Evolutionary conservation across 2,888 invertebrate species (phyloP).

Genomic region (Helicoverpa assulta): DNA sequence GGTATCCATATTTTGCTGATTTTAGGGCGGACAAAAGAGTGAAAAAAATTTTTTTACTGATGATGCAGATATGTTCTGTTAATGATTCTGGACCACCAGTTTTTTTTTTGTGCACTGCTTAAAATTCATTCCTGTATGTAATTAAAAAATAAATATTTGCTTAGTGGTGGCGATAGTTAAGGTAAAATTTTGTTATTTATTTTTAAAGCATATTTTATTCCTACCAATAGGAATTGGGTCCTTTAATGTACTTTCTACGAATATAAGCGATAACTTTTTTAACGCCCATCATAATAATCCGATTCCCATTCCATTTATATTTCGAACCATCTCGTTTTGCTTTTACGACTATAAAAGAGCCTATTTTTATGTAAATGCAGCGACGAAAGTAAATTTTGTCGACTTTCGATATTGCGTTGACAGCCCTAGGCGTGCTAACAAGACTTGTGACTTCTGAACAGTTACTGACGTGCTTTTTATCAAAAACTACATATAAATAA

Average conservation of each 20-base stretch:
- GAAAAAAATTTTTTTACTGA: too few species aligned
- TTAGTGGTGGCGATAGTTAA: too few species aligned
- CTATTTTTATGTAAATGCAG: constrained; percentile 4
- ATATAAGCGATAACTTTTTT: background rate
- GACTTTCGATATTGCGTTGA: background rate
- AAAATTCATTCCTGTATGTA: too few species aligned
- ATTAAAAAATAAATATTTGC: too few species aligned
- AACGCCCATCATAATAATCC: constrained; percentile 3
- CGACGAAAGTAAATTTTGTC: background rate
- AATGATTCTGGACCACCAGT: too few species aligned
- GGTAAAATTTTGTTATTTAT: too few species aligned
- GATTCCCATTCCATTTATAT: background rate
- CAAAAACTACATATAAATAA: background rate
- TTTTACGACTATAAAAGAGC: constrained; percentile 2
- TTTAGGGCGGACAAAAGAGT: too few species aligned
- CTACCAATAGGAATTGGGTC: too few species aligned
- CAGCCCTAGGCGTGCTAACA: background rate
- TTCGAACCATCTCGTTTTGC: constrained; percentile 6
- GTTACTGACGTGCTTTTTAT: background rate
- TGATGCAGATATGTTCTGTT: too few species aligned
- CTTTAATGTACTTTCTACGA: background rate
- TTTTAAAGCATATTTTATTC: too few species aligned
- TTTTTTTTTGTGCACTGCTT: too few species aligned
- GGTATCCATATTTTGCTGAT: too few species aligned
- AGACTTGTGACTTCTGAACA: background rate